Base-by-base conservation (phyloP, 2,113 vertebrate genomes). In the Heliornis fulica region DNA sequence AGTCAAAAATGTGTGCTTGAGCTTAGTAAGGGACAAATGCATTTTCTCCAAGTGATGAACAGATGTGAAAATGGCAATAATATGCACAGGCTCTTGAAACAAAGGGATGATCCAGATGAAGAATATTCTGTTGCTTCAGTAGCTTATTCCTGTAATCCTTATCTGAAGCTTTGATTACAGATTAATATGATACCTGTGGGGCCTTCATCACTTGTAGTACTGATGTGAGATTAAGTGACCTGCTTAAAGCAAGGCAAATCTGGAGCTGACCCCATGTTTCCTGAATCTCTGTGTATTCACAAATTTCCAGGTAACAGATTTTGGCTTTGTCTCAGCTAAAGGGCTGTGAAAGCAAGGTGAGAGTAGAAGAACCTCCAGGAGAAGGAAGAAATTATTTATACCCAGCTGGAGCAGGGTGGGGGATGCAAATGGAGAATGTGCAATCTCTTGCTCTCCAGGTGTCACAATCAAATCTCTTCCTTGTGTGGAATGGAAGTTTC, bases 41-140 rank as follows among this genome's bases (percentile, higher is more conserved):
- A 51, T 80, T 90, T 93, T 65, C 82, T 85, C 60, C 75, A 66
- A 75, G 70, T 77, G 84, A 93, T n/a, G 46, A 90, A 66, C 59
- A 95, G 82, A 95, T 86, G 79, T 92, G 82, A 92, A 95, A 93
- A 90, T 77, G 31, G 36, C 59, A 94, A 43, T 68, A 93, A 61
- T 31, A 51, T 10, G 51, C 36, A 40, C 0, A 2, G 53, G 19
- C 4, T 93, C 36, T 68, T 77, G 63, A 61, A 94, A 90, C 26
- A 91, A 93, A 91, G 60, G 34, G 60, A 66, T 86, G 66, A 59
- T 80, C 78, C 59, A 80, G 63, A 91, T 79, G 82, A 93, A 85
- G 43, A 93, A 66, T 80, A 77, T 86, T 85, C 74, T 10, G 0
- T 83, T 93, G 71, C 79, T 94, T 48, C 64, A 75, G 56, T 54